Evolutionary conservation across 1,140 invertebrate species (phyloP).

Genomic region (Euglossa dilemma): DNA sequence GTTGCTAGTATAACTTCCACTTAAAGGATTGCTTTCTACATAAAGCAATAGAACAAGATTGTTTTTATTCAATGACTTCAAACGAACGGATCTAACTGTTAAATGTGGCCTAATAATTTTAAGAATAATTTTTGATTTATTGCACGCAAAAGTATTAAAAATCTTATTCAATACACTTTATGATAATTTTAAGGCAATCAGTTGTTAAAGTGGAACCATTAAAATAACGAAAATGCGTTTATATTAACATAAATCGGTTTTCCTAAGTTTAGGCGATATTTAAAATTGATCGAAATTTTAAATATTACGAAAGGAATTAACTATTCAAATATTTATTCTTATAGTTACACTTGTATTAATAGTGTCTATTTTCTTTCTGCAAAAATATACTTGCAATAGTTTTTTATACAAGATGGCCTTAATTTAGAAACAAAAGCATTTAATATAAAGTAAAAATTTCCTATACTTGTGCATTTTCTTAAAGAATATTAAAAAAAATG

Average conservation of each 20-base stretch:
- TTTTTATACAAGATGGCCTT: constrained; percentile 76
- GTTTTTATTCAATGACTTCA: constrained; percentile 16
- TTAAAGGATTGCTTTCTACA: constrained; percentile 16
- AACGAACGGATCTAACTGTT: constrained; percentile 45
- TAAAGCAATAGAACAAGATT: not conserved
- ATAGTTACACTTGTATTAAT: not conserved
- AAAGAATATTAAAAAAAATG: not conserved
- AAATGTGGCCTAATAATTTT: constrained; percentile 64
- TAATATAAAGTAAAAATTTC: constrained; percentile 40
- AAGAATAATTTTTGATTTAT: constrained; percentile 33
- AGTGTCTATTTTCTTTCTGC: too few species aligned
- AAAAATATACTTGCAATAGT: constrained; percentile 60
- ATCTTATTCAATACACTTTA: not conserved
- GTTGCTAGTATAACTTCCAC: constrained; percentile 1
- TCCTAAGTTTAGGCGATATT: not conserved
- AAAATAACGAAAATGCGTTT: constrained; percentile 26
- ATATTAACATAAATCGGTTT: constrained; percentile 12
- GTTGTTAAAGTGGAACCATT: constrained; percentile 25
- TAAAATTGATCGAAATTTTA: not conserved
- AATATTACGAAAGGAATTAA: not conserved
- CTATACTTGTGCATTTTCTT: constrained; percentile 35
- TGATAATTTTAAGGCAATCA: constrained; percentile 44
- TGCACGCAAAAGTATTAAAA: not conserved
- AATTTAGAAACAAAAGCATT: constrained; percentile 64
- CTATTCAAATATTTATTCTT: constrained; percentile 25